A percentile compares a stretch with the other conserved stretches of the same genome.
These are phyloP conservation scores for Synodontis membranacea DNA, from an alignment of 2,113 vertebrate genomes.

Conservation along the genomic window DNA sequence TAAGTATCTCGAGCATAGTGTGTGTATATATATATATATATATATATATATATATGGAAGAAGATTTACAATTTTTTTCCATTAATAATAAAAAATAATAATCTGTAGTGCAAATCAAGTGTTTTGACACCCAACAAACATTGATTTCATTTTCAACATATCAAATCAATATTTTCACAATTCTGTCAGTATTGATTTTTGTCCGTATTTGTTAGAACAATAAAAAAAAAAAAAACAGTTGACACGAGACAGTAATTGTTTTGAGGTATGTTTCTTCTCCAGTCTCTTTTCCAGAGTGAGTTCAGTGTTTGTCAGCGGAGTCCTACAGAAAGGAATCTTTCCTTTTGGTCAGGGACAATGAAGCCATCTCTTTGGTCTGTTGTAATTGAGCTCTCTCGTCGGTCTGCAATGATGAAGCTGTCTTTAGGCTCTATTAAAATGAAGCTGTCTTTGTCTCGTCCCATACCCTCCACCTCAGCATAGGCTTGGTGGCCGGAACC, in stretches of 20 bases:
- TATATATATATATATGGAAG: background rate
- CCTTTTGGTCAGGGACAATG: slow-evolving; percentile 71
- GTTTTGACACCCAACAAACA: background rate
- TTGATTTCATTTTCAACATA: background rate
- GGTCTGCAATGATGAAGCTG: slow-evolving; percentile 82
- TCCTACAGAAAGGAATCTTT: slow-evolving; percentile 65
- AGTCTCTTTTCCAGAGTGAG: background rate
- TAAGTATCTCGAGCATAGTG: background rate
- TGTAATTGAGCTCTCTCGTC: slow-evolving; percentile 67
- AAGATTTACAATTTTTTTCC: background rate
- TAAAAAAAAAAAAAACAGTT: slow-evolving; percentile 26
- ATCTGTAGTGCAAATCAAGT: slow-evolving; percentile 15
- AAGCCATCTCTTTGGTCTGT: slow-evolving; percentile 72
- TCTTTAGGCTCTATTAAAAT: slow-evolving; percentile 68
- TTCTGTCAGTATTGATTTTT: background rate
- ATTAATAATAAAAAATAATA: background rate
- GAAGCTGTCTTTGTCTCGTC: slow-evolving; percentile 82
- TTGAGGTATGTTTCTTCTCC: slow-evolving; percentile 9
- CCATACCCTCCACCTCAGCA: slow-evolving; percentile 87
- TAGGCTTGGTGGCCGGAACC: slow-evolving; percentile 91
- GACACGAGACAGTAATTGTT: background rate
- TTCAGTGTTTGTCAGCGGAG: slow-evolving; percentile 53
- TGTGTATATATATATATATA: too few species aligned
- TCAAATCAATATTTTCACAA: background rate
- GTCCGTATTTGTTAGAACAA: slow-evolving; percentile 10